Conservation (phyloP, 2,888 invertebrate species). For the Ichneumon xanthorius region DNA sequence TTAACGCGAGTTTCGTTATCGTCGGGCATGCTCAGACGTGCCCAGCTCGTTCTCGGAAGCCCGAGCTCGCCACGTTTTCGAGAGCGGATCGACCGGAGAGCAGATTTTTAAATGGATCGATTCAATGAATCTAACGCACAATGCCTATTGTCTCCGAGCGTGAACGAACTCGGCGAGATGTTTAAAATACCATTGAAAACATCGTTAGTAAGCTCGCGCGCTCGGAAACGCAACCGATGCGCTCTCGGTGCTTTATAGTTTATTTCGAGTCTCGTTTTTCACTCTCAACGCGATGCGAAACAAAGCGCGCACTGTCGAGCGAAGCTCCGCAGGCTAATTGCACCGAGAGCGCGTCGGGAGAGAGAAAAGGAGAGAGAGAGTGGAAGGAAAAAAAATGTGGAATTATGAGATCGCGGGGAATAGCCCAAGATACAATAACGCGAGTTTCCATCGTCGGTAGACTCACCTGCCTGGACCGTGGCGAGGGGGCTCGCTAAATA, state of each 20-base stretch:
- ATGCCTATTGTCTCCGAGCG: background rate
- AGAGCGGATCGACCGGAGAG: background rate
- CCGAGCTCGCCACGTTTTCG: background rate
- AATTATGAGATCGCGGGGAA: background rate
- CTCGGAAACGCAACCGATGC: background rate
- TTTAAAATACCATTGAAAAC: constrained; percentile 3
- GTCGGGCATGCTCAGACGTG: background rate
- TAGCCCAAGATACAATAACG: constrained; percentile 9
- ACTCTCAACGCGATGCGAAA: background rate
- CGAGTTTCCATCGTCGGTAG: constrained; percentile 23
- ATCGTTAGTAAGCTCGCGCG: background rate
- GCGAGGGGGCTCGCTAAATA: constrained; percentile 83
- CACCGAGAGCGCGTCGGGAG: background rate
- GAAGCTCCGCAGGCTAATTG: background rate
- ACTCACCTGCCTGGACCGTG: constrained; percentile 82
- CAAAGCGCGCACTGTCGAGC: background rate
- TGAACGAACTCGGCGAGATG: background rate
- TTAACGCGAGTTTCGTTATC: background rate
- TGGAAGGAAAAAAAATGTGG: background rate
- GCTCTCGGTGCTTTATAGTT: background rate
- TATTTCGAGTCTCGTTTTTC: background rate
- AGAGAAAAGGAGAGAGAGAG: background rate
- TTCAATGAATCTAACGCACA: constrained; percentile 2
- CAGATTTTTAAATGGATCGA: background rate
- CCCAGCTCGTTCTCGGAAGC: background rate